Conservation (phyloP, 1,140 invertebrate species). For the Ctenoplectra terminalis region DNA sequence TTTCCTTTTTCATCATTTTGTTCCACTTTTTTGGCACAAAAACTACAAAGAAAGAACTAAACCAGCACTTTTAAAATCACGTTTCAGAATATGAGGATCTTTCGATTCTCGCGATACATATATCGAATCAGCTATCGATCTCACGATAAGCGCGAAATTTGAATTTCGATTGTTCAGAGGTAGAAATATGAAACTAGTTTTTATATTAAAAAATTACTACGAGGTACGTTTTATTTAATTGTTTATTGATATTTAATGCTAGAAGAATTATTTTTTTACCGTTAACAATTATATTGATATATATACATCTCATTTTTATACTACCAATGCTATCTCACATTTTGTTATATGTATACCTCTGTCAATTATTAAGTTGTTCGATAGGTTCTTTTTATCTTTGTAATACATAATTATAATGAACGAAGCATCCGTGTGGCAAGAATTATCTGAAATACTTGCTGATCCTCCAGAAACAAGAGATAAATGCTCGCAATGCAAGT, state of each 20-base stretch:
- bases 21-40: neutral
- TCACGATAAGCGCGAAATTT: neutral
- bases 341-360: constrained; percentile 5
- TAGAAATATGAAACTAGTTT: neutral
- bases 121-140: neutral
- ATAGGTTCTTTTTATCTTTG: neutral
- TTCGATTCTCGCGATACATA: neutral
- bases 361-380: neutral
- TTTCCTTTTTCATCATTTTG: neutral
- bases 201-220: neutral
- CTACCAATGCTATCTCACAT: neutral
- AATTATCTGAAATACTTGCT: constrained; percentile 87
- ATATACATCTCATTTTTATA: neutral
- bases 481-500: constrained; percentile 89
- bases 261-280: neutral
- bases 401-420: constrained; percentile 72
- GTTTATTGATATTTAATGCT: neutral
- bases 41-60: neutral
- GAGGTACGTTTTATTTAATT: neutral
- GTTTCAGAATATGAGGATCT: neutral
- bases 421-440: constrained; percentile 85
- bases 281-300: neutral
- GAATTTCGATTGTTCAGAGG: neutral
- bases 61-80: neutral
- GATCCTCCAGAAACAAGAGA: constrained; percentile 89